These are phyloP conservation scores for Australoheros facetus DNA, from an alignment of 2,797 vertebrate genomes.

Conservation along the genomic window DNA sequence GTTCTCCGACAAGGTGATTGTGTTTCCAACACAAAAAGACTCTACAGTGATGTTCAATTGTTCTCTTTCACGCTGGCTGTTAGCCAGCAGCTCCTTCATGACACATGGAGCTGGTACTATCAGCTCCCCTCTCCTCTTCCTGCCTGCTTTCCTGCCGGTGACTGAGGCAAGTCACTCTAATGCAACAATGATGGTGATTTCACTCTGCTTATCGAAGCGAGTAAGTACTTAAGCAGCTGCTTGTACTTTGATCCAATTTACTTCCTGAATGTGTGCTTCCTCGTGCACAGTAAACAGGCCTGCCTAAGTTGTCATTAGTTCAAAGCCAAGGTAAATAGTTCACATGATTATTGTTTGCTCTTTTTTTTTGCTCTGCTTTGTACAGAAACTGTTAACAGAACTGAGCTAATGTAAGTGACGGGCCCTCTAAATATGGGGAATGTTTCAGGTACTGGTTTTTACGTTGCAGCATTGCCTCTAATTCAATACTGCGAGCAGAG, in stretches of 20 bases:
- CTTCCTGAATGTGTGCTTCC: conserved; percentile 84
- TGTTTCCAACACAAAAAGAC: conserved; percentile 82
- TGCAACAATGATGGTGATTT: conserved; percentile 83
- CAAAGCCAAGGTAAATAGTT: conserved; percentile 76
- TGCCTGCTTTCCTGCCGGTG: conserved; percentile 81
- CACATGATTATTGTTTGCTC: conserved; percentile 79
- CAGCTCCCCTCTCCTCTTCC: conserved; percentile 81
- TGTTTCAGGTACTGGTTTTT: conserved; percentile 71
- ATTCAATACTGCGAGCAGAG: conserved; percentile 71
- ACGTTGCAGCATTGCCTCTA: conserved; percentile 55
- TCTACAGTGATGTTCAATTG: conserved; percentile 78
- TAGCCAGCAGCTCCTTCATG: conserved; percentile 83
- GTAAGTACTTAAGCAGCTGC: conserved; percentile 85
- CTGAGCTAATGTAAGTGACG: conserved; percentile 57
- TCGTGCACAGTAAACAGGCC: conserved; percentile 82
- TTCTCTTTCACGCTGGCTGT: conserved; percentile 76
- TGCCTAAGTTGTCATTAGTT: conserved; percentile 76
- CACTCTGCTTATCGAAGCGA: conserved; percentile 82
- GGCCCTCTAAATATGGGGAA: conserved; percentile 41
- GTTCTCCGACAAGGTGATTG: conserved; percentile 79
- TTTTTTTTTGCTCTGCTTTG: conserved; percentile 40
- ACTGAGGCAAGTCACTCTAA: conserved; percentile 81
- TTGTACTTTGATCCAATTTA: conserved; percentile 82
- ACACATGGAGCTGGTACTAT: conserved; percentile 82
- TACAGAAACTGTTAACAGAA: conserved; percentile 57